Evolutionary conservation across 1,140 invertebrate species (phyloP), one percentile per base, ranked within the genome.

Genomic region (Drosophila elegans): DNA sequence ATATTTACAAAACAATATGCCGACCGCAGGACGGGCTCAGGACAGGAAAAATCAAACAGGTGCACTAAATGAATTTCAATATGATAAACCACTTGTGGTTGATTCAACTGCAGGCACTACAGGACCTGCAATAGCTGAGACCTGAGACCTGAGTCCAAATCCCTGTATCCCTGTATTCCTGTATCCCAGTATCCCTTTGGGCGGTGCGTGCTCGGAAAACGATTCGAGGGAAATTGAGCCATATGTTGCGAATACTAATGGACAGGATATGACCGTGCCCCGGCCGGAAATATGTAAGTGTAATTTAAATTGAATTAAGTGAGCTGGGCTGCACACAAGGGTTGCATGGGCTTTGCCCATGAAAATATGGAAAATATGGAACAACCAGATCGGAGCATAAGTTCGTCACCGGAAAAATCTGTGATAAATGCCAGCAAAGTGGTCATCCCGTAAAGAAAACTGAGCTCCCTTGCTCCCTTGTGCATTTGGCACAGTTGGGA

Each of bases 241-340:
- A 91, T 91, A 91, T 91, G 90, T 91, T 91, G 89, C 74, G 81
- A 90, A 90, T 91, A 91, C 84, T 91, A 91, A 91, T 91, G 88
- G 84, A 89, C 76, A 80, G 57, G 73, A 51, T 79, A 61, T 36
- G 46, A n/a, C 52, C 52, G 32, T 38, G 25, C 25, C 13, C 51
- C 13, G 27, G 25, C 86, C 75, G 88, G 88, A 91, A 84, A 84
- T 86, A 81, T 91, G 74, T 78, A 91, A 90, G 88, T 90, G 88
- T 91, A 91, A 91, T 91, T 91, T 91, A 91, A 91, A 91, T 91
- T 91, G 88, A 91, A 91, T 91, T 91, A 91, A 84, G 84, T 89
- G 84, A 68, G 73, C 67, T 56, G 41, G 41, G 76, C 16, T 21
- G 16, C 16, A 21, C 16, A 48, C 48, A 64, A 56, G 53, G 76